Percentiles rank a stretch among this genome's conserved stretches.
Conservation (phyloP, 2,888 invertebrate species). For the Pristionchus arcanus region DNA sequence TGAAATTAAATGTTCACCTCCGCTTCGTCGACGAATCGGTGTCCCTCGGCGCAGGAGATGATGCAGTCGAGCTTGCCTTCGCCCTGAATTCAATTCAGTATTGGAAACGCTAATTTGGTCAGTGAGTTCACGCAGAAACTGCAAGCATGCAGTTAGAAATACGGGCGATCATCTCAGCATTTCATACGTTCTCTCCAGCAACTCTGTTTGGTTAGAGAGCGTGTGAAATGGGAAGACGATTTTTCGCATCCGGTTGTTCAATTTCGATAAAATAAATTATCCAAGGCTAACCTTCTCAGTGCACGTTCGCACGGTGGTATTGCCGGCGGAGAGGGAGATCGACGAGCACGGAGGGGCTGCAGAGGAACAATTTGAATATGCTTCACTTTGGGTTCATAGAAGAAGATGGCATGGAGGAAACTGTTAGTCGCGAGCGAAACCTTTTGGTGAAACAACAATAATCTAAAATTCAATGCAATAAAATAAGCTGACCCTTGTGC, state of each 20-base stretch:
- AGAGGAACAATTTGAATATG: conserved; percentile 56
- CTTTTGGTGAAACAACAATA: background rate
- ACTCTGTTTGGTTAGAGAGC: background rate
- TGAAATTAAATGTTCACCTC: conserved; percentile 52
- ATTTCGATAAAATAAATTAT: no score
- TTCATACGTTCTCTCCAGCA: background rate
- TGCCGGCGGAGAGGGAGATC: conserved; percentile 92
- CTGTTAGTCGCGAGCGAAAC: background rate
- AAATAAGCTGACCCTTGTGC: conserved; percentile 65
- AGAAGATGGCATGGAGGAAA: background rate
- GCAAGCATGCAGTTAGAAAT: background rate
- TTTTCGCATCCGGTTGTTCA: no score
- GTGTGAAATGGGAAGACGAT: background rate
- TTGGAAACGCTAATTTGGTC: no score
- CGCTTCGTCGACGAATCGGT: conserved; percentile 72
- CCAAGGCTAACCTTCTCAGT: conserved; percentile 6
- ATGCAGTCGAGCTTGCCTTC: conserved; percentile 84
- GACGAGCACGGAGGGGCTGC: conserved; percentile 86
- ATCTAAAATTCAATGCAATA: background rate
- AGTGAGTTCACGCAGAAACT: no score
- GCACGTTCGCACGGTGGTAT: conserved; percentile 81
- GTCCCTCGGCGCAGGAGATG: conserved; percentile 74
- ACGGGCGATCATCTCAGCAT: background rate
- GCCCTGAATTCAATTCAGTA: conserved; percentile 81
- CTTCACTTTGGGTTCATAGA: background rate